Conservation (phyloP, 1,140 invertebrate genomes). For the Orussus abietinus region DNA sequence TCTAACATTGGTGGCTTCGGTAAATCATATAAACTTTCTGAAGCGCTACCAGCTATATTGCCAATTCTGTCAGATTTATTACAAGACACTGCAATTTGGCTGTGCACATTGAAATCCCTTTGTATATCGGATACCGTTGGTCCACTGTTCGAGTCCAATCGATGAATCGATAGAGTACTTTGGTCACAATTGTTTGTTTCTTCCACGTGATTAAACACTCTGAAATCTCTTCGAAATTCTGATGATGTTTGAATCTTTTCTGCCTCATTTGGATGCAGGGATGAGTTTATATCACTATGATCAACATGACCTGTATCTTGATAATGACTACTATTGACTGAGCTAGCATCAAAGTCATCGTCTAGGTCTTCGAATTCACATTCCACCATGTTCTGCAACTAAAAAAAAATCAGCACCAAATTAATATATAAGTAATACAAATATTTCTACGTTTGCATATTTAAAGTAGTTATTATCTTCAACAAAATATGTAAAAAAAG, state of each 20-base stretch:
- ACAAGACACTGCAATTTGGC: conserved; percentile 21
- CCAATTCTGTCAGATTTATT: conserved; percentile 23
- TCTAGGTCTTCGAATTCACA: conserved; percentile 42
- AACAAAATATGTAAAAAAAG: not conserved
- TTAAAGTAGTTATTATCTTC: not conserved
- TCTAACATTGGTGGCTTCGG: conserved; percentile 23
- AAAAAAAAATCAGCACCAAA: no score
- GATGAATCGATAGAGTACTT: conserved; percentile 17
- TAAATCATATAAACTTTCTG: conserved; percentile 34
- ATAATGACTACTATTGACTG: conserved; percentile 40
- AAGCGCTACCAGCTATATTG: conserved; percentile 13
- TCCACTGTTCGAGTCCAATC: conserved; percentile 16
- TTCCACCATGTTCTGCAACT: no score
- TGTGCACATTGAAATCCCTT: conserved; percentile 26
- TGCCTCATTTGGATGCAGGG: conserved; percentile 10
- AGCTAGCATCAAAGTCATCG: conserved; percentile 40
- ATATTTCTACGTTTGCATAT: no score
- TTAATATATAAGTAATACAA: no score
- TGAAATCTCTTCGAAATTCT: conserved; percentile 29
- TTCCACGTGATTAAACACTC: conserved; percentile 19
- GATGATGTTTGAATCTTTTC: conserved; percentile 22
- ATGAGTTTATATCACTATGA: conserved; percentile 21
- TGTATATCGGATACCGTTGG: conserved; percentile 24
- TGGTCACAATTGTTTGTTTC: conserved; percentile 21
- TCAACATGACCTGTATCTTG: conserved; percentile 30